Base-by-base conservation (phyloP, 2,797 vertebrate species). In the Psittacula derbiana region DNA sequence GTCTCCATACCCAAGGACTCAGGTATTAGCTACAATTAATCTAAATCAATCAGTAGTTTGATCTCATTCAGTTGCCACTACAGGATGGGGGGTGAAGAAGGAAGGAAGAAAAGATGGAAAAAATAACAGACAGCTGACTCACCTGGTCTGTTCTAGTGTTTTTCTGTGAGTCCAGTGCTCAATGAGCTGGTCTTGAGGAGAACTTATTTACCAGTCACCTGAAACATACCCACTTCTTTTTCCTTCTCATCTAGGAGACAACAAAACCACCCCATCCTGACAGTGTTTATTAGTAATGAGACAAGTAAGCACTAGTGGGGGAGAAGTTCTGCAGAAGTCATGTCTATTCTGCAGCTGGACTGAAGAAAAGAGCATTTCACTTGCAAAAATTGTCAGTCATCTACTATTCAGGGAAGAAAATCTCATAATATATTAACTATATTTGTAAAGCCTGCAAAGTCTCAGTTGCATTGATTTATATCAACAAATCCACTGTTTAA, bases 381-480 rank as follows among this genome's bases (percentile, higher is more conserved):
- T 81, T 65, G 40, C 43, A 79, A 80, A 80, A 93, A 85, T 55
- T 79, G 47, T 76, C 74, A 82, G 17, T 78, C 36, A n/a, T 87
- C 88, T 94, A 52, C 57, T 88, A 73, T 85, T 90, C 81, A 61
- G 91, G 87, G 21, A 96, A 96, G 80, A 71, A 88, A 96, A 91
- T 38, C 83, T 95, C 78, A 87, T 79, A 67, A 94, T 87, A 82
- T 67, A 95, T 92, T 90, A 89, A 90, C 49, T 62, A 12, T 79
- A 90, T 87, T 94, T 95, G 71, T 95, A 88, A 96, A 96, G 65
- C n/a, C 57, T 67, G 50, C 10, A 3, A 80, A 91, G 80, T 73
- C 93, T 96, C 88, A 62, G 74, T 67, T 88, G 55, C 78, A 60
- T 40, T 96, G 91, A 95, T 93, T 96, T 92, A 74, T 88, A 91